Conservation (phyloP, 2,888 invertebrate species). For the Microplitis manilae region DNA sequence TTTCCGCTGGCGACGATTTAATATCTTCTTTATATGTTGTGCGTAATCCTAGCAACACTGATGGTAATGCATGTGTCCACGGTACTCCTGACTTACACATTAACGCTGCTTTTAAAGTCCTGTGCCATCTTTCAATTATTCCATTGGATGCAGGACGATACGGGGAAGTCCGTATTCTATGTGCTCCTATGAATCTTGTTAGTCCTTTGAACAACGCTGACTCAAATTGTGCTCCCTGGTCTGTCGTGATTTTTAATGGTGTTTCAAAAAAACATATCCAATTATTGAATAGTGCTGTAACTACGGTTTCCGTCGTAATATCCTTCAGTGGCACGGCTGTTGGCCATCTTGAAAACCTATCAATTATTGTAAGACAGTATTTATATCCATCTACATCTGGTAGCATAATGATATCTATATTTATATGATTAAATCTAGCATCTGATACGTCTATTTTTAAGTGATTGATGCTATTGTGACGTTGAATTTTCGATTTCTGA, state of each 20-base stretch:
- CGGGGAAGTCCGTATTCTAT: constrained; percentile 55
- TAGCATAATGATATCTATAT: too few relatives aligned
- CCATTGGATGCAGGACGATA: constrained; percentile 68
- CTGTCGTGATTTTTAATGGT: constrained; percentile 57
- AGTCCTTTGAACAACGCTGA: constrained; percentile 53
- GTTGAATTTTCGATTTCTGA: background rate
- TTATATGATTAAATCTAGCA: too few relatives aligned
- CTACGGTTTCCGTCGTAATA: too few relatives aligned
- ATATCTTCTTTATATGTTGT: constrained; percentile 19
- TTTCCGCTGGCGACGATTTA: too few relatives aligned
- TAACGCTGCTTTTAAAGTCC: constrained; percentile 66
- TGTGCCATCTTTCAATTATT: constrained; percentile 68
- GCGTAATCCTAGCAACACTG: constrained; percentile 61
- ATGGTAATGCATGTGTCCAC: too few relatives aligned
- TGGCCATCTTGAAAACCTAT: too few relatives aligned
- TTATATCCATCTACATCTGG: too few relatives aligned
- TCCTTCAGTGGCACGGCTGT: too few relatives aligned
- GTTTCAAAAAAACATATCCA: too few relatives aligned
- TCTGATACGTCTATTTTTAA: too few relatives aligned
- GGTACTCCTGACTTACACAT: constrained; percentile 48
- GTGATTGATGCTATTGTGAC: background rate
- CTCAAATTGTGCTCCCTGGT: constrained; percentile 64
- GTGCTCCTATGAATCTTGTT: constrained; percentile 50
- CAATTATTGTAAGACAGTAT: too few relatives aligned
- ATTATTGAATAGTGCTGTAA: too few relatives aligned